Evolutionary conservation across 2,888 invertebrate genomes (phyloP).

Genomic region (Busseola fusca): DNA sequence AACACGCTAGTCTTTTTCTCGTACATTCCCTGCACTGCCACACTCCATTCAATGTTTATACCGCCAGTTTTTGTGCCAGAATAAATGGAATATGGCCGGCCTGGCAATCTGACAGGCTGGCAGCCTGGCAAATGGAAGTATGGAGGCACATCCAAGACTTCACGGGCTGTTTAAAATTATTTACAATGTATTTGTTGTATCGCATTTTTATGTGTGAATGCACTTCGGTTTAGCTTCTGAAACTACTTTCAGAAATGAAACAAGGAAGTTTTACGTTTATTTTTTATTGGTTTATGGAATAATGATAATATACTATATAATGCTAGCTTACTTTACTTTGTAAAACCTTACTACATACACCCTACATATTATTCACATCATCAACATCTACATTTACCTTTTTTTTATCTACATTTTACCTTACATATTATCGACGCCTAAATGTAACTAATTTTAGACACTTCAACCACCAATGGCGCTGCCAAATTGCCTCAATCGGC

Average conservation of each 20-base stretch:
- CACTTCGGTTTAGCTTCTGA: constrained; percentile 19
- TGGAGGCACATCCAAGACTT: constrained; percentile 44
- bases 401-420: too few relatives aligned
- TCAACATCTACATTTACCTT: too few relatives aligned
- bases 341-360: too few relatives aligned
- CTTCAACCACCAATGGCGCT: not conserved
- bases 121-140: constrained; percentile 54
- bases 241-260: constrained; percentile 2
- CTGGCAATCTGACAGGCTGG: constrained; percentile 53
- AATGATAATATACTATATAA: too few relatives aligned
- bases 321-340: too few relatives aligned
- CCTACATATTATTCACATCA: too few relatives aligned
- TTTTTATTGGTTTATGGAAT: too few relatives aligned
- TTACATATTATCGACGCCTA: too few relatives aligned
- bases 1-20: constrained; percentile 72
- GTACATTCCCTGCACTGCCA: constrained; percentile 70
- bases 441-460: too few relatives aligned
- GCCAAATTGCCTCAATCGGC: not conserved
- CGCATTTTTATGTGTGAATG: constrained; percentile 56
- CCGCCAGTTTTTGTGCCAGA: constrained; percentile 66
- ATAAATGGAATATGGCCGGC: constrained; percentile 68
- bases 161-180: constrained; percentile 69
- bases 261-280: not conserved
- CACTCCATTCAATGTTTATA: constrained; percentile 66
- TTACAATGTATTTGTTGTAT: constrained; percentile 54